Evolutionary conservation across 2,797 vertebrate species (phyloP), one percentile per base, ranked within the genome.

Genomic region (Syndactyla subalaris): DNA sequence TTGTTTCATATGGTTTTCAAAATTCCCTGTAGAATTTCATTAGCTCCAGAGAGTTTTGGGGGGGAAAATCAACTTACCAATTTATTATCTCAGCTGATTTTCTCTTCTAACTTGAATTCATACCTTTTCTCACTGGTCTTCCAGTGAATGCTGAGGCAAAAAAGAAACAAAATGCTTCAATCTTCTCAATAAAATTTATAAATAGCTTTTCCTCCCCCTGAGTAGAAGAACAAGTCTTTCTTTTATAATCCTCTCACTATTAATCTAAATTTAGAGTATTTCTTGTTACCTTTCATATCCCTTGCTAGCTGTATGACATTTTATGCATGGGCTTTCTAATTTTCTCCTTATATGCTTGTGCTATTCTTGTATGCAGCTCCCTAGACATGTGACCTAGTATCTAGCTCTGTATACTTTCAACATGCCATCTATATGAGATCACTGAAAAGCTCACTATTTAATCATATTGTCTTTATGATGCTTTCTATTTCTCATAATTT

Each of bases 211-310:
- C 77, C 51, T 92, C 62, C 38, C 54, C 74, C 73, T 73, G 73
- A 93, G 74, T 51, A 55, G 66, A 88, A 86, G 55, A 81, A n/a
- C 20, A 86, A 13, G 18, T 62, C 59, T 77, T 88, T 21, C 70
- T 68, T 85, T 84, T 45, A 52, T 68, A 90, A 81, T 81, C 49
- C 43, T 86, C 59, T 95, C 36, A 63, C 62, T 70, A 77, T 65
- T 83, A 90, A 84, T 84, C 88, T 90, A 88, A 93, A 73, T 67
- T 55, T 90, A 82, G 73, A 88, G 18, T 79, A 94, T 92, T 93
- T 86, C 73, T 76, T 92, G 23, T 73, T 95, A 66, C 32, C 18
- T 93, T 84, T 92, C 26, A 67, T 57, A 27, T 85, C 66, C 74
- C 84, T 87, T 87, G 81, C 43, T 91, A 84, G 62, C 61, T 85